Evolutionary conservation across 2,113 vertebrate species (phyloP).

Genomic region (Macaca mulatta): DNA sequence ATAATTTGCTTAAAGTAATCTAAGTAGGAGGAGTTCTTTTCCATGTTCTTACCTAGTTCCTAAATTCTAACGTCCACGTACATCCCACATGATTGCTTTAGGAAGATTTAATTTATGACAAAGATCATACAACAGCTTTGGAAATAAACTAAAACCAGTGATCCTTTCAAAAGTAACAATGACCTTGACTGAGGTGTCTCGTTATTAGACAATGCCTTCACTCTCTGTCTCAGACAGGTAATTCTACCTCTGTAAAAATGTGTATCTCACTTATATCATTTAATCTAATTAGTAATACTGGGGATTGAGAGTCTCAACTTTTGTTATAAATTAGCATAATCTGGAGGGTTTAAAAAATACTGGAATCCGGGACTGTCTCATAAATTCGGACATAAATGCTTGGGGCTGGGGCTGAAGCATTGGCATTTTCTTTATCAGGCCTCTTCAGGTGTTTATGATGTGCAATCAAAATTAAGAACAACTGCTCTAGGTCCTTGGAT

Average conservation of each 20-base stretch:
- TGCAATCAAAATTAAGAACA: background rate
- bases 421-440: background rate
- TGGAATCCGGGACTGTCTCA: background rate
- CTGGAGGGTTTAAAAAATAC: background rate
- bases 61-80: background rate
- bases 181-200: background rate
- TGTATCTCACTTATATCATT: background rate
- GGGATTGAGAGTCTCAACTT: background rate
- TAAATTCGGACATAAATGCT: background rate
- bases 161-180: background rate
- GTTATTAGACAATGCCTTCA: background rate
- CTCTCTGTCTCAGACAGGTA: background rate
- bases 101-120: background rate
- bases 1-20: background rate
- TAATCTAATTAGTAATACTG: background rate
- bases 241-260: background rate
- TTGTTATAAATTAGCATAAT: background rate
- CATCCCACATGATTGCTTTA: background rate
- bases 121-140: background rate
- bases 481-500: background rate
- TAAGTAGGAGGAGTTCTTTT: background rate
- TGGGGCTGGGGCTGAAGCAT: rapidly evolving
- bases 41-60: background rate
- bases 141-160: background rate
- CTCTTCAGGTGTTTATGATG: background rate